Percentiles rank a stretch among this genome's conserved stretches.
Evolutionary conservation across 2,888 invertebrate species (phyloP).

Genomic region (Heliconius ismenius): DNA sequence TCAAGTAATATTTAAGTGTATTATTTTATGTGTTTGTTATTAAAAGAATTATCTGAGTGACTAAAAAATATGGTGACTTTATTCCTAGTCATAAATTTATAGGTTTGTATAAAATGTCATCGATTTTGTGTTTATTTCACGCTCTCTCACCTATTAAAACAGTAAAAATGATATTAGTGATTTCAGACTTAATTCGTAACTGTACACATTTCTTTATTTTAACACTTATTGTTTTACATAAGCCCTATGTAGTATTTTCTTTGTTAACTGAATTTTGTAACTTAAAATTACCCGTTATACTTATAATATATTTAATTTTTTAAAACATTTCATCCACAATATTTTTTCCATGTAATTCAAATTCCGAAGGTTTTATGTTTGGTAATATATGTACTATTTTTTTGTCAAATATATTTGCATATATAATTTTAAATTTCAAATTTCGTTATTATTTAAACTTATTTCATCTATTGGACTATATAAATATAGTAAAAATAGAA

Average conservation of each 20-base stretch:
- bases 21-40: constrained; percentile 25
- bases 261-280: constrained; percentile 8
- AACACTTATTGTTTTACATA: constrained; percentile 34
- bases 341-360: not conserved
- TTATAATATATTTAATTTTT: not conserved
- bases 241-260: constrained; percentile 23
- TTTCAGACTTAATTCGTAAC: not conserved
- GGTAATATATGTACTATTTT: not conserved
- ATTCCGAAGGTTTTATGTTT: not conserved
- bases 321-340: not conserved
- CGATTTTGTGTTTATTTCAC: constrained; percentile 51
- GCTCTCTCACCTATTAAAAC: not conserved
- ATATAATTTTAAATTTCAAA: too few species aligned
- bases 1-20: constrained; percentile 24
- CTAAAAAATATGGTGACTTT: constrained; percentile 54
- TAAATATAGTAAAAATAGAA: not conserved
- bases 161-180: constrained; percentile 7
- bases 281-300: not conserved
- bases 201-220: not conserved
- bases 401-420: not conserved
- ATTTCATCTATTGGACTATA: not conserved
- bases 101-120: constrained; percentile 56
- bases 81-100: constrained; percentile 54
- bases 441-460: too few species aligned
- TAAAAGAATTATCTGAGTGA: constrained; percentile 19